These are phyloP conservation scores for Gibbula magus DNA, from an alignment of 2,888 invertebrate genomes.

Conservation along the genomic window DNA sequence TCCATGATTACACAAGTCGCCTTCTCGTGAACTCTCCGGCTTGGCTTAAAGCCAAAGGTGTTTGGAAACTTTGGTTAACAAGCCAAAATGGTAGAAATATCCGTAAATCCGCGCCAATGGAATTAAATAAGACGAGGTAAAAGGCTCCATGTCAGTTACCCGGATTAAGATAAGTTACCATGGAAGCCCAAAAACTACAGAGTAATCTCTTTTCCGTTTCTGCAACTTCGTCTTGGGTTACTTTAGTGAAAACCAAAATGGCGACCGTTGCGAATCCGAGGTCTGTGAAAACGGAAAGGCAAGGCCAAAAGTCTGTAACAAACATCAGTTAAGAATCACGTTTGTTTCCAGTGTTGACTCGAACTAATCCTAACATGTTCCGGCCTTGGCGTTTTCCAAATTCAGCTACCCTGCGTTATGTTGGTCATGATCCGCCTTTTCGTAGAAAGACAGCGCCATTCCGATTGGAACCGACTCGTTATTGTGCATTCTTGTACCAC, in stretches of 20 bases:
- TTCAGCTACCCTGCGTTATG: background rate
- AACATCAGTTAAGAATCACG: constrained; percentile 6
- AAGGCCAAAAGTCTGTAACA: background rate
- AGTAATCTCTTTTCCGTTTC: constrained; percentile 15
- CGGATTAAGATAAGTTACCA: background rate
- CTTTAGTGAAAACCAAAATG: constrained; percentile 10
- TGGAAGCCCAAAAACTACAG: background rate
- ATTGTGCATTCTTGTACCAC: background rate
- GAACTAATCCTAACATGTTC: background rate
- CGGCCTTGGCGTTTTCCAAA: constrained; percentile 14
- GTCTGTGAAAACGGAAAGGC: background rate
- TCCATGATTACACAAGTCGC: background rate
- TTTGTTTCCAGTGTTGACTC: constrained; percentile 10
- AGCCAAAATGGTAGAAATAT: background rate
- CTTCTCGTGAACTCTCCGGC: background rate
- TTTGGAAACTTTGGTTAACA: background rate
- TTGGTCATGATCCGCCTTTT: background rate
- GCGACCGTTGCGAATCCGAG: background rate
- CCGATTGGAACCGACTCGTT: background rate
- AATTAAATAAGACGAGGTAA: no score
- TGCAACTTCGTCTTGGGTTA: background rate
- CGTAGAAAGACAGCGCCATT: background rate
- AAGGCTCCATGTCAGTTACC: background rate
- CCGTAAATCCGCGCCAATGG: background rate
- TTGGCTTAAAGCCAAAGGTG: constrained; percentile 9